Conservation (phyloP, 2,888 invertebrate species). For the Sinohyriopsis cumingii region DNA sequence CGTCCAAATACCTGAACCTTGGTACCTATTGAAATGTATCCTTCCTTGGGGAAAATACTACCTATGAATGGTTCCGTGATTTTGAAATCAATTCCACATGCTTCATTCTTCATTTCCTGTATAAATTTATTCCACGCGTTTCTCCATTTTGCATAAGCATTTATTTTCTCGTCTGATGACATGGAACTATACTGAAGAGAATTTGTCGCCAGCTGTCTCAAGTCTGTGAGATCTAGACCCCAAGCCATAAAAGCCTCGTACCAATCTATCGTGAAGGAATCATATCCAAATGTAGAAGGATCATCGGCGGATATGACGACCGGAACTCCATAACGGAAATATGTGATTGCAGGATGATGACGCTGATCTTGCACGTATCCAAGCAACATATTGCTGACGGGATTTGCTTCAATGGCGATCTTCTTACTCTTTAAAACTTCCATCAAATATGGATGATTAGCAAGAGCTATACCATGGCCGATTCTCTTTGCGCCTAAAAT, state of each 20-base stretch:
- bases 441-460: conserved; percentile 33
- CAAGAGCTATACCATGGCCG: conserved; percentile 33
- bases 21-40: conserved; percentile 9
- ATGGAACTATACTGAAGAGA: conserved; percentile 30
- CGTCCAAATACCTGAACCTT: conserved; percentile 30
- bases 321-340: conserved; percentile 31
- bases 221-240: conserved; percentile 27
- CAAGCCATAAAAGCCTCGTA: conserved; percentile 36
- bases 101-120: conserved; percentile 16
- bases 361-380: conserved; percentile 39
- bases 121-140: conserved; percentile 19
- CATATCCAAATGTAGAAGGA: conserved; percentile 31
- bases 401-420: conserved; percentile 9
- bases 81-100: conserved; percentile 15
- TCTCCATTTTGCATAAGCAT: conserved; percentile 23
- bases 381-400: conserved; percentile 32
- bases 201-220: conserved; percentile 24
- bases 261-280: conserved; percentile 35
- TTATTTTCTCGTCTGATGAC: conserved; percentile 10
- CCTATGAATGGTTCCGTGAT: neutral
- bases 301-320: conserved; percentile 22
- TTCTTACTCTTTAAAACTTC: conserved; percentile 5
- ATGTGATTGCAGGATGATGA: conserved; percentile 36
- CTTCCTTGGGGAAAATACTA: conserved; percentile 22
- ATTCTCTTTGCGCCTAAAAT: conserved; percentile 31